Conservation (phyloP, 2,888 invertebrate genomes). For the Odontocolon sp. region DNA sequence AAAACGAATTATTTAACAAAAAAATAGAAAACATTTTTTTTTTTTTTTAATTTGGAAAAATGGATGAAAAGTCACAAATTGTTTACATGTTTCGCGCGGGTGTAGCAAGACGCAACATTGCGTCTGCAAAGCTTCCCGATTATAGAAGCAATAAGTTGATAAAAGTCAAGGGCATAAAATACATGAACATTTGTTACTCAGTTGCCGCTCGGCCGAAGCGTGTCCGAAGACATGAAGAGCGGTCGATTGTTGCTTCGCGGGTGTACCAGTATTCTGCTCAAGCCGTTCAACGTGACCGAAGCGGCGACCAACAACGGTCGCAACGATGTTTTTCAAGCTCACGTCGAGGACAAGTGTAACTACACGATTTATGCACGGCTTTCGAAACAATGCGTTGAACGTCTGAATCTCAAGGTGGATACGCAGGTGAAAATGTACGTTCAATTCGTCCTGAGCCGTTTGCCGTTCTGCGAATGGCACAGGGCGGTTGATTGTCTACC, state of each 20-base stretch:
- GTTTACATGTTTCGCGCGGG: too few species aligned
- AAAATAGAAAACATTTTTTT: not conserved
- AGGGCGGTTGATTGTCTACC: constrained; percentile 89
- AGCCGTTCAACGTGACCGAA: constrained; percentile 57
- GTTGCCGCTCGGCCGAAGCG: constrained; percentile 87
- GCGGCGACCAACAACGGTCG: constrained; percentile 41
- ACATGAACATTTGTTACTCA: constrained; percentile 52
- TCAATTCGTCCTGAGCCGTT: constrained; percentile 90
- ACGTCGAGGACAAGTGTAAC: constrained; percentile 91
- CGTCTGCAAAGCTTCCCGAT: too few species aligned
- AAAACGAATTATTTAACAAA: too few species aligned
- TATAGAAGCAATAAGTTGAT: too few species aligned
- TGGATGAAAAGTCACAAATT: too few species aligned
- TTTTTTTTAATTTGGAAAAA: constrained; percentile 39
- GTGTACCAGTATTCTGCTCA: constrained; percentile 87
- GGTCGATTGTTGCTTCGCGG: constrained; percentile 90
- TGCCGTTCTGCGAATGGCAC: constrained; percentile 93
- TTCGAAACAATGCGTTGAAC: constrained; percentile 85
- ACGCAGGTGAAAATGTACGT: constrained; percentile 87
- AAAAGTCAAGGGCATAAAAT: too few species aligned
- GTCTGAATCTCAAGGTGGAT: constrained; percentile 84
- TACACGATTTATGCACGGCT: constrained; percentile 89
- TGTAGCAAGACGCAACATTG: too few species aligned
- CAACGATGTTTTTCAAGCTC: constrained; percentile 84
- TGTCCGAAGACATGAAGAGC: constrained; percentile 91